Evolutionary conservation across 2,888 invertebrate species (phyloP).

Genomic region (Apamea sordens): DNA sequence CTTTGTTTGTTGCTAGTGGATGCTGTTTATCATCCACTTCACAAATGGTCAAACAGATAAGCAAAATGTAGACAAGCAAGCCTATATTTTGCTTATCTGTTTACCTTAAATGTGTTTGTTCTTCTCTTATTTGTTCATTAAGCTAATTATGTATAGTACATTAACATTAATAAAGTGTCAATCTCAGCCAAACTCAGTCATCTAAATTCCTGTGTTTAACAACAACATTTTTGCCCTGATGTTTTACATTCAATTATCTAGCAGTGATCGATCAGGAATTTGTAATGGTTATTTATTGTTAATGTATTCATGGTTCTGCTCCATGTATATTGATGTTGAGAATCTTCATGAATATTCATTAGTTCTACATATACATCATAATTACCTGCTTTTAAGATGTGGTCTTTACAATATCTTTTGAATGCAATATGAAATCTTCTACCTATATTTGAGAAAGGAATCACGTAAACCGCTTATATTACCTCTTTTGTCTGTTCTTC

Average conservation of each 20-base stretch:
- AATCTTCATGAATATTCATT: background rate
- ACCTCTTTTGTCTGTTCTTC: constrained; percentile 19
- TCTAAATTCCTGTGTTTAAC: background rate
- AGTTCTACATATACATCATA: background rate
- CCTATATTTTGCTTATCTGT: constrained; percentile 31
- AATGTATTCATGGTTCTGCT: constrained; percentile 20
- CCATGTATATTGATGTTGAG: background rate
- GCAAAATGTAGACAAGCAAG: background rate
- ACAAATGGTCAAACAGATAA: constrained; percentile 14
- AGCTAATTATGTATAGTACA: background rate
- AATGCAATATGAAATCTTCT: background rate
- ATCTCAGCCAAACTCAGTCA: constrained; percentile 11
- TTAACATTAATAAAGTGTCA: constrained; percentile 9
- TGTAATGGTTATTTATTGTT: constrained; percentile 20
- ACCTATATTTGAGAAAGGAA: background rate
- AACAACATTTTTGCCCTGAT: constrained; percentile 3
- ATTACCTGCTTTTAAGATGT: background rate
- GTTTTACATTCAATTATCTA: constrained; percentile 26
- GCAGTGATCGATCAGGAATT: constrained; percentile 30
- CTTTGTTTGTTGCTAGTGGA: constrained; percentile 46
- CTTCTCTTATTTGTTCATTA: constrained; percentile 26
- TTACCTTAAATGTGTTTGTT: constrained; percentile 47
- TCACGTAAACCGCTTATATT: constrained; percentile 6
- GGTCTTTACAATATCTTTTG: background rate
- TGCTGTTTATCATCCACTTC: constrained; percentile 45